These are phyloP conservation scores for Mastomys natalensis DNA, from an alignment of 2,113 vertebrate species.

Conservation along the genomic window DNA sequence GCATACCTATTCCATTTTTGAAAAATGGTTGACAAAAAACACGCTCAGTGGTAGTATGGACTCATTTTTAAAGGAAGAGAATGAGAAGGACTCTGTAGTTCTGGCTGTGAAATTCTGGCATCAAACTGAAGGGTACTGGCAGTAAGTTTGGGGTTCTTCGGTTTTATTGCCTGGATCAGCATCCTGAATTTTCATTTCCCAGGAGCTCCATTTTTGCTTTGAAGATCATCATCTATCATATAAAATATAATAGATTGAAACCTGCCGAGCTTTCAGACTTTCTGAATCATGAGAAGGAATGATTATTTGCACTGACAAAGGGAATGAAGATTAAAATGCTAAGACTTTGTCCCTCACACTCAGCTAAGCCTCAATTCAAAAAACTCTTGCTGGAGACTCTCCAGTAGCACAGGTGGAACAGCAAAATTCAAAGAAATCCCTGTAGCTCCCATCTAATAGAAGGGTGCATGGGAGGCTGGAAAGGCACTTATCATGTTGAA, in stretches of 20 bases:
- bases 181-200: not conserved
- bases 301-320: slow-evolving; percentile 13
- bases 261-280: not conserved
- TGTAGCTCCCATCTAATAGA: slow-evolving; percentile 11
- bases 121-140: not conserved
- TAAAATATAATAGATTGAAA: slow-evolving; percentile 26
- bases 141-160: not conserved
- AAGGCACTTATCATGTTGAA: slow-evolving; percentile 59
- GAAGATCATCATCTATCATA: slow-evolving; percentile 37
- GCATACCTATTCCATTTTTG: not conserved
- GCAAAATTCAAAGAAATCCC: slow-evolving; percentile 17
- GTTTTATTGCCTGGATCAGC: slow-evolving; percentile 8
- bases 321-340: not conserved
- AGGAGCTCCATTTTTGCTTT: not conserved
- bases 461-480: not conserved
- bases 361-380: not conserved
- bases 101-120: not conserved
- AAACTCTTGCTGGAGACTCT: not conserved
- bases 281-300: slow-evolving; percentile 47
- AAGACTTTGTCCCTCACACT: not conserved
- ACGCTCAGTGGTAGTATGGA: not conserved
- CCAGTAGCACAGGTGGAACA: not conserved
- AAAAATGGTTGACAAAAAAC: not conserved
- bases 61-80: not conserved
- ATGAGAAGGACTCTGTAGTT: not conserved